Conservation (phyloP, 2,113 vertebrate species). For the Silurus meridionalis region DNA sequence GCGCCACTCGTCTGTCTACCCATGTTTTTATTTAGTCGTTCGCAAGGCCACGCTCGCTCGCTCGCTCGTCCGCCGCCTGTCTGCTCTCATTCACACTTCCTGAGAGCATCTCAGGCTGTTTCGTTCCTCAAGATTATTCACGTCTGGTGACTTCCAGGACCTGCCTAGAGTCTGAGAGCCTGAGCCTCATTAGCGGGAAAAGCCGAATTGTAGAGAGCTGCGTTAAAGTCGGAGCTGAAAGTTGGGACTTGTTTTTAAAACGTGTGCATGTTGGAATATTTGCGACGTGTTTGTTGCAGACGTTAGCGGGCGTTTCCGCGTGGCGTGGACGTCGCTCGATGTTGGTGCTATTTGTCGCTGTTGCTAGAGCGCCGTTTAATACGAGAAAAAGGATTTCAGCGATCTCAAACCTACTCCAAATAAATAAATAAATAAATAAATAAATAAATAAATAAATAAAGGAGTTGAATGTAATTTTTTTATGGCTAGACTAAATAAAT, state of each 20-base stretch:
- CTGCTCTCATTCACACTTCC: constrained; percentile 18
- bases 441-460: no score
- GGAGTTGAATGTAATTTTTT: no score
- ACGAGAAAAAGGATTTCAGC: not conserved
- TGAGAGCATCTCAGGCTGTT: not conserved
- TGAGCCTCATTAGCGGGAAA: constrained; percentile 27
- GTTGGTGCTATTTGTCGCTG: not conserved
- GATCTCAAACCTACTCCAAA: not conserved
- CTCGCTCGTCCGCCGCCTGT: constrained; percentile 22
- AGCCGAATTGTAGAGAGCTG: constrained; percentile 23
- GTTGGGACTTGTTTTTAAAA: no score
- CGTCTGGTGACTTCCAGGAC: not conserved
- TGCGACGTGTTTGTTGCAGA: not conserved
- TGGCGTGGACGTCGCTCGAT: no score
- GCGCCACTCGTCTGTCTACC: constrained; percentile 19
- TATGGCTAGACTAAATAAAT: no score
- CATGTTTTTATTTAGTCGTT: constrained; percentile 37
- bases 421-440: no score
- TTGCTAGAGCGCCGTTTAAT: not conserved
- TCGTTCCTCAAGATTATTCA: not conserved
- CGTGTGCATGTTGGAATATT: no score
- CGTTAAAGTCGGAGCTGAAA: not conserved
- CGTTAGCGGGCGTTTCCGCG: not conserved
- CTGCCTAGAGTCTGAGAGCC: constrained; percentile 52
- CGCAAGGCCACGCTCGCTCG: not conserved